phyloP scores from a whole-genome alignment of 2,113 vertebrate genomes.

The Steatornis caripensis region DNA sequence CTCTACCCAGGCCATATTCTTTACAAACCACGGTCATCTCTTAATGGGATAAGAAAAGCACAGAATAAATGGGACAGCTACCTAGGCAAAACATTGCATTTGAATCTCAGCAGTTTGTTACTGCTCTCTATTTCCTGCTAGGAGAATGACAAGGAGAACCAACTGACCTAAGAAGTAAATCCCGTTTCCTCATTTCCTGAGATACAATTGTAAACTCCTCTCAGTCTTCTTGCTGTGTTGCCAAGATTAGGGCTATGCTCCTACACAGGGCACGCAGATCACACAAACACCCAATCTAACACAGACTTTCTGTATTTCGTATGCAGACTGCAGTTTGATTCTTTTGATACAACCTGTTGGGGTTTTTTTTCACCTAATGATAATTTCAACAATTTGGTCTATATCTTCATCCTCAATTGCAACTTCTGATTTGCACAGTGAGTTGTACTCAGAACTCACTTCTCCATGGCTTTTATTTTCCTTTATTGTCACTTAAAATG shows the following conservation, averaged over 20 bases:
- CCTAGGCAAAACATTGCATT: background rate
- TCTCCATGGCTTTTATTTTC: background rate
- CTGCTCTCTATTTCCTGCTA: background rate
- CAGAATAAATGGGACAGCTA: background rate
- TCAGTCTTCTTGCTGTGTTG: background rate
- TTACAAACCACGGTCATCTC: background rate
- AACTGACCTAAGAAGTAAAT: background rate
- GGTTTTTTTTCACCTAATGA: background rate
- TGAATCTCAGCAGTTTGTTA: background rate
- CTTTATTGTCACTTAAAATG: background rate
- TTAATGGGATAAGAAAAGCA: background rate
- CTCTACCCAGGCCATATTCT: background rate
- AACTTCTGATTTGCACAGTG: background rate
- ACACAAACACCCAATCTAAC: background rate
- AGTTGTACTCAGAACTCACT: background rate
- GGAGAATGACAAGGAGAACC: background rate
- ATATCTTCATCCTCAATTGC: background rate
- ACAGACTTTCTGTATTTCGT: background rate
- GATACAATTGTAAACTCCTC: background rate
- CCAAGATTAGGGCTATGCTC: background rate
- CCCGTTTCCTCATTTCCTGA: background rate
- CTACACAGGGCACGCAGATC: background rate
- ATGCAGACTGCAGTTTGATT: background rate
- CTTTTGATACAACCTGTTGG: background rate
- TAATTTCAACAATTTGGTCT: background rate